Evolutionary conservation across 1,140 invertebrate genomes (phyloP), one percentile per base, ranked within the genome.

Genomic region (Amphibalanus amphitrite): DNA sequence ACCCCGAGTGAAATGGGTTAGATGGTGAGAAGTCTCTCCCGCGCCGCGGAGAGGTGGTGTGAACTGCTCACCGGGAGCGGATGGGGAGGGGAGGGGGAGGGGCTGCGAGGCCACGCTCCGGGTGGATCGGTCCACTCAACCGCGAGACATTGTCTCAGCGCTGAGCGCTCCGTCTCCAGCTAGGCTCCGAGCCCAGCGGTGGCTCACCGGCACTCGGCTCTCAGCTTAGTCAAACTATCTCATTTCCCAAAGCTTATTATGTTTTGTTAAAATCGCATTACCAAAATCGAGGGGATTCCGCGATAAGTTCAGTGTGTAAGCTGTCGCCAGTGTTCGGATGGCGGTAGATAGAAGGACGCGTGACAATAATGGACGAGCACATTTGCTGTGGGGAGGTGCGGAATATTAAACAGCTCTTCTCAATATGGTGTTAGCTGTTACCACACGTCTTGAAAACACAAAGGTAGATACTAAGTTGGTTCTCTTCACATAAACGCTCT

Each of bases 231-330:
- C 47, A 59, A 59, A 59, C 47, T 59, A 59, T 59, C 47, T 59
- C 47, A 59, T 59, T 59, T 59, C 20, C 47, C 47, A 59, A 59
- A 59, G 47, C 47, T 59, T 59, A 59, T 59, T 59, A 59, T 59
- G 47, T 59, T 59, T 59, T 59, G 47, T 59, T 59, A 59, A 59
- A 59, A 59, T 59, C 47, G 47, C 47, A 59, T 59, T 59, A 59
- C 47, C 47, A 20, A 59, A 59, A 59, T 59, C 47, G 47, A 59
- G 47, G 47, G 47, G 47, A 59, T 59, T 59, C 10, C 17, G 47
- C 47, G 47, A 59, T 59, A 59, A 59, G 47, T 59, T 59, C 23
- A 59, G 47, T 59, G 47, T 59, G 47, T 59, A 59, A 59, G 47
- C 20, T 23, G 47, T 59, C 47, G 47, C 33, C 33, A 15, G 33